Evolutionary conservation across 2,113 vertebrate genomes (phyloP), one percentile per base, ranked within the genome.

Genomic region (Clinocottus analis): DNA sequence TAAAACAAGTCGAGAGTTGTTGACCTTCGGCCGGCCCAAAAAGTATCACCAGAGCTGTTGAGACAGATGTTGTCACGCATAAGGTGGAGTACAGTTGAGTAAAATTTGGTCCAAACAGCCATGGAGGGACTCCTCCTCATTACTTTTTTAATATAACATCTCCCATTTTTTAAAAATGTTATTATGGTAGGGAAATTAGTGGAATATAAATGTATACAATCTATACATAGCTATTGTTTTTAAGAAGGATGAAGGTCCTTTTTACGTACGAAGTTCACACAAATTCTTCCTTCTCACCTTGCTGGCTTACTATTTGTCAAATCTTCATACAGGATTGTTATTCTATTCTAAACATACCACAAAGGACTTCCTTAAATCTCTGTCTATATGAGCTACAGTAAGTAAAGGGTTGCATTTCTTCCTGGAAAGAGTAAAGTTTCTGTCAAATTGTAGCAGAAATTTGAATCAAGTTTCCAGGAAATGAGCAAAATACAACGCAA

Each of bases 311-410:
- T 21, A 10, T 37, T 61, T 61, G 12, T 63, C 35, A 29, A 43
- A 47, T 71, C 27, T 64, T 37, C 49, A 79, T 43, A 45, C 21
- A 16, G 59, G 56, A 23, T 37, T 64, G 27, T 71, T 29, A n/a
- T 68, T 69, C 23, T 60, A n/a, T 31, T 43, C 53, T 23, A 70
- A 31, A 33, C 70, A 45, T 55, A 55, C 14, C 16, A 39, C 61
- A 3, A 62, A 5, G 11, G 23, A 37, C 27, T 21, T 35, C 31
- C 29, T 60, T 31, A 21, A 21, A 43, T 60, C 16, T 58, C 13
- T 25, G 13, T 25, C 35, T 43, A 11, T 41, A 41, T 41, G 2
- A 3, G 39, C 39, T 41, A 13, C 8, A 12, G 4, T 43, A 14
- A 43, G 41, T 10, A 43, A 43, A 13, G 41, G 16, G 45, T 4